Percentiles rank a stretch among this genome's conserved stretches.
These are phyloP conservation scores for Lysandra coridon DNA, from an alignment of 2,888 invertebrate genomes.

Conservation along the genomic window DNA sequence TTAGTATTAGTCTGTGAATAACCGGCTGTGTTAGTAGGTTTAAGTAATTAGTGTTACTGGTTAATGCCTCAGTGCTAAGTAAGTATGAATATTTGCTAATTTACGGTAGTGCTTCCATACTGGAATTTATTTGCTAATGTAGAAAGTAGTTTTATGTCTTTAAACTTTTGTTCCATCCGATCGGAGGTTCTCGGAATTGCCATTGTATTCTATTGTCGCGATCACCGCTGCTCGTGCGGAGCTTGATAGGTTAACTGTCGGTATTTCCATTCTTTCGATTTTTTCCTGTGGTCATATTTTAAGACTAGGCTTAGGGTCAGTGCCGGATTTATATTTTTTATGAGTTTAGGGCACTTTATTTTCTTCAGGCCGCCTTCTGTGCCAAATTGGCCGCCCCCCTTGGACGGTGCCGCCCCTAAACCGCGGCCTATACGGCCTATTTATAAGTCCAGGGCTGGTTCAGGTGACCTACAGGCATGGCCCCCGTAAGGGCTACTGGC, in stretches of 20 bases:
- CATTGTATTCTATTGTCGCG: too few species aligned
- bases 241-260: not conserved
- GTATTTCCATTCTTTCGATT: not conserved
- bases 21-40: slow-evolving; percentile 8
- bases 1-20: slow-evolving; percentile 4
- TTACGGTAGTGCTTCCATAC: not conserved
- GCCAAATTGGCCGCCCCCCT: too few species aligned
- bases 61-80: slow-evolving; percentile 24
- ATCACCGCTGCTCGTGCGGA: too few species aligned
- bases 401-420: too few species aligned
- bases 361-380: too few species aligned
- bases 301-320: not conserved
- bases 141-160: not conserved
- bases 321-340: too few species aligned
- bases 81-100: slow-evolving; percentile 28
- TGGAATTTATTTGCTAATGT: not conserved
- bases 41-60: slow-evolving; percentile 1
- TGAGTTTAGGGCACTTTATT: too few species aligned
- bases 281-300: not conserved
- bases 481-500: too few species aligned
- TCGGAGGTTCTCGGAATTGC: too few species aligned
- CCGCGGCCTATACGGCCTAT: too few species aligned
- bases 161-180: not conserved
- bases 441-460: not conserved
- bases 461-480: not conserved